These are phyloP conservation scores for Incurvaria masculella DNA, from an alignment of 2,888 invertebrate genomes.

Conservation along the genomic window DNA sequence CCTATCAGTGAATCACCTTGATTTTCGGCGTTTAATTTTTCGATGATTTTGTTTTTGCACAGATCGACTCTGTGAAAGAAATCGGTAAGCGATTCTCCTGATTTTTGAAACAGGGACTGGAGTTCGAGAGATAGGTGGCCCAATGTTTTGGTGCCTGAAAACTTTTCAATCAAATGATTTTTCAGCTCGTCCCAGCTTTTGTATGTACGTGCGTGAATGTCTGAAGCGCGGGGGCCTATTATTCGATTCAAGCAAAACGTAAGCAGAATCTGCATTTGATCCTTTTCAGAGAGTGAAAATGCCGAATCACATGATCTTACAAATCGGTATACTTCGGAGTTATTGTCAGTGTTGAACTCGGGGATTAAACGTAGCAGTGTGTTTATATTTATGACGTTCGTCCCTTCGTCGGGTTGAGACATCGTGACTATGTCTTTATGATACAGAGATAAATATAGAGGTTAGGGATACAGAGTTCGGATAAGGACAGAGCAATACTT, in stretches of 20 bases:
- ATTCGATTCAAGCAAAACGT: not conserved
- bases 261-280: not conserved
- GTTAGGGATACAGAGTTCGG: too few relatives aligned
- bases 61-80: slow-evolving; percentile 19
- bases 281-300: not conserved
- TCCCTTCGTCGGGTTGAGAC: not conserved
- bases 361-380: not conserved
- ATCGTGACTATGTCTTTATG: too few relatives aligned
- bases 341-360: not conserved
- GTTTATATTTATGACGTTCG: not conserved
- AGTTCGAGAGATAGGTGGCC: slow-evolving; percentile 18
- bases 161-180: slow-evolving; percentile 17
- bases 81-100: slow-evolving; percentile 17
- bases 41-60: slow-evolving; percentile 12
- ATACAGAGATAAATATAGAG: too few relatives aligned
- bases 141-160: slow-evolving; percentile 18
- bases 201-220: not conserved
- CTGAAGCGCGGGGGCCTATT: not conserved
- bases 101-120: slow-evolving; percentile 20
- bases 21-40: slow-evolving; percentile 5
- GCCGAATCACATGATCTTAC: not conserved
- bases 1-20: not conserved
- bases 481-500: too few relatives aligned
- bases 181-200: not conserved
- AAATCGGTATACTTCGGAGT: not conserved